Conservation (phyloP, 2,797 vertebrate species). For the Ctenochaetus hawaiiensis region DNA sequence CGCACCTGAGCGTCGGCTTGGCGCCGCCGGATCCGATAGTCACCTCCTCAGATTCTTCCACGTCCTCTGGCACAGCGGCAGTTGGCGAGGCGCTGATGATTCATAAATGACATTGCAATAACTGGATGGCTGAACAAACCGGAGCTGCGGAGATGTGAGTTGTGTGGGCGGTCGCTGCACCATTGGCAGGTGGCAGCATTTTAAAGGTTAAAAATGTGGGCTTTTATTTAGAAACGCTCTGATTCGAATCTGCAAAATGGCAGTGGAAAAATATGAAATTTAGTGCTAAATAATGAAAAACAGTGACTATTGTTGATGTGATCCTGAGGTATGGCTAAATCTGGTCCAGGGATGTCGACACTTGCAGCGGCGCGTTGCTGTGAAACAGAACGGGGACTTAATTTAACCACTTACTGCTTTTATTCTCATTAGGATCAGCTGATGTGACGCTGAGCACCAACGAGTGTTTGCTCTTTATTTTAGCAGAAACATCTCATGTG, state of each 20-base stretch:
- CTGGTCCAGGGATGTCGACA: neutral
- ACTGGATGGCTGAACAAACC: slow-evolving; percentile 49
- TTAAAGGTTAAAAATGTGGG: slow-evolving; percentile 70
- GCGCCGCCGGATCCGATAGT: slow-evolving; percentile 26
- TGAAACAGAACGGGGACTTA: neutral
- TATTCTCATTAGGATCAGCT: slow-evolving; percentile 2
- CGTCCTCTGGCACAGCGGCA: slow-evolving; percentile 46
- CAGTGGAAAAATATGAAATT: slow-evolving; percentile 47
- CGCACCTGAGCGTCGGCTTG: slow-evolving; percentile 12
- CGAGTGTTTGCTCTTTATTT: neutral
- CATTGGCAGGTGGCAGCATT: slow-evolving; percentile 67
- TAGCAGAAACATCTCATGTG: neutral
- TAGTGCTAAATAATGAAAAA: slow-evolving; percentile 40
- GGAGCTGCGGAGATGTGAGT: slow-evolving; percentile 54
- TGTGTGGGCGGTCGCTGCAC: slow-evolving; percentile 59
- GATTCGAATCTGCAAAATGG: slow-evolving; percentile 47
- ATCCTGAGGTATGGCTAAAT: slow-evolving; percentile 17
- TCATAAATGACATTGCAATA: slow-evolving; percentile 66
- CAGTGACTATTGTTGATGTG: slow-evolving; percentile 31
- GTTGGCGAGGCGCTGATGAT: slow-evolving; percentile 48
- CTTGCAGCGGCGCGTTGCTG: neutral
- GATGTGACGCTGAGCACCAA: neutral
- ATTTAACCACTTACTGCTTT: neutral
- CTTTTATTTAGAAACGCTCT: slow-evolving; percentile 58
- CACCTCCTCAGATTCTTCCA: slow-evolving; percentile 54